Evolutionary conservation across 2,797 vertebrate species (phyloP), one percentile per base, ranked within the genome.

Genomic region (Staurois parvus): DNA sequence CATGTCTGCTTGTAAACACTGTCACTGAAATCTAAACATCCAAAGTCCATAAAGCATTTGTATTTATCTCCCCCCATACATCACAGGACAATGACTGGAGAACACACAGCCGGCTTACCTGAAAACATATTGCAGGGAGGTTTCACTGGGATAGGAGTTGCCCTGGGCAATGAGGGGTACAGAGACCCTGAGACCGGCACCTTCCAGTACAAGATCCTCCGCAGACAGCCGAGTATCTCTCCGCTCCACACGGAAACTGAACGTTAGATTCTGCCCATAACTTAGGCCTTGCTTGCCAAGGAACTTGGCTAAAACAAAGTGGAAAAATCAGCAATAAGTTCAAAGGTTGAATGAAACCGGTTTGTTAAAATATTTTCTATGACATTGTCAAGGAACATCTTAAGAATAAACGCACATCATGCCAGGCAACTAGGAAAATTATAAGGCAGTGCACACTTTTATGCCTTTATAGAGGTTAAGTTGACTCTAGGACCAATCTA

Each of bases 111-210:
- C 19, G 6, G 5, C 91, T 93, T 83, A 99, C 98, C 97, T 97
- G 94, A 99, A 99, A 83, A 96, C 91, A 2, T 96, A 99, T 10
- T 92, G 95, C 90, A 96, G 92, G 0, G 88, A 86, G 19, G 91
- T 95, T 90, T 99, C 98, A 0, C 92, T 96, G 26, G 98, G 98
- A 83, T 98, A 99, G 76, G 97, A 91, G 76, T 99, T 99, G 88
- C 98, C 97, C 94, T 99, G 98, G 19, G 97, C 97, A 2, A 99
- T 98, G 72, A 99, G 94, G 0, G 98, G 98, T 30, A 99, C 96
- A 0, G 97, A 95, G 21, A 97, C 95, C 73, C 96, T 93, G n/a
- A 96, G 90, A 15, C 91, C 93, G 0, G 96, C 95, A 4, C 98
- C 98, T 89, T 99, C 98, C 69, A 99, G 93, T 11, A 99, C 94